These are phyloP conservation scores for Sapajus apella DNA, from an alignment of 2,113 vertebrate species.

Conservation along the genomic window DNA sequence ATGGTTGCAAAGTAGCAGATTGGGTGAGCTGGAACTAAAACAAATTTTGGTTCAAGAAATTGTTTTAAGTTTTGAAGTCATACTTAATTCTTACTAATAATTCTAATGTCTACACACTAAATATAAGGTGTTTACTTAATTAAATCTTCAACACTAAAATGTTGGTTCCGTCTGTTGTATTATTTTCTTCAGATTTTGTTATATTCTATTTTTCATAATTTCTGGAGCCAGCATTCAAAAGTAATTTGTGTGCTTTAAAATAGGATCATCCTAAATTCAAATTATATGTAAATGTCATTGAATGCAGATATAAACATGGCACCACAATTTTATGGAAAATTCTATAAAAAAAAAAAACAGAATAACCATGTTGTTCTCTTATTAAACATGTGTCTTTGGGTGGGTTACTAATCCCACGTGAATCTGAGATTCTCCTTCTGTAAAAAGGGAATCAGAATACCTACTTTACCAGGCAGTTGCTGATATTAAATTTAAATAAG, in stretches of 20 bases:
- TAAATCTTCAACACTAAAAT: not conserved
- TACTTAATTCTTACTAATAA: not conserved
- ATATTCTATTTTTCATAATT: not conserved
- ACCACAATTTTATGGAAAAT: not conserved
- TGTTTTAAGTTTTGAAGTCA: conserved; percentile 1
- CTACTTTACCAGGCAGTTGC: not conserved
- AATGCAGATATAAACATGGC: conserved; percentile 1
- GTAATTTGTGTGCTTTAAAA: conserved; percentile 36
- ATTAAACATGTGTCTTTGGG: not conserved
- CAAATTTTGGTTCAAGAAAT: not conserved
- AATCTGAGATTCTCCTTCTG: not conserved
- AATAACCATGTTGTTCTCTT: not conserved
- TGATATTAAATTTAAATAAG: not conserved
- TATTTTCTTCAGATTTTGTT: not conserved
- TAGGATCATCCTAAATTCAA: not conserved
- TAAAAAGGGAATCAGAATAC: conserved; percentile 3
- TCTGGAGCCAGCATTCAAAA: conserved; percentile 25
- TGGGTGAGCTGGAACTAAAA: not conserved
- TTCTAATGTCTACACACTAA: not conserved
- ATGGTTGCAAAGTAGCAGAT: no score
- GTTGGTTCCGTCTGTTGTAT: not conserved
- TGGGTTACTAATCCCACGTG: not conserved
- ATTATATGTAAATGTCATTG: not conserved
- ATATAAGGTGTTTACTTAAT: not conserved
- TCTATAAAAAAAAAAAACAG: not conserved